phyloP scores from a whole-genome alignment of 2,113 vertebrate species.

The Polyodon spathula region DNA sequence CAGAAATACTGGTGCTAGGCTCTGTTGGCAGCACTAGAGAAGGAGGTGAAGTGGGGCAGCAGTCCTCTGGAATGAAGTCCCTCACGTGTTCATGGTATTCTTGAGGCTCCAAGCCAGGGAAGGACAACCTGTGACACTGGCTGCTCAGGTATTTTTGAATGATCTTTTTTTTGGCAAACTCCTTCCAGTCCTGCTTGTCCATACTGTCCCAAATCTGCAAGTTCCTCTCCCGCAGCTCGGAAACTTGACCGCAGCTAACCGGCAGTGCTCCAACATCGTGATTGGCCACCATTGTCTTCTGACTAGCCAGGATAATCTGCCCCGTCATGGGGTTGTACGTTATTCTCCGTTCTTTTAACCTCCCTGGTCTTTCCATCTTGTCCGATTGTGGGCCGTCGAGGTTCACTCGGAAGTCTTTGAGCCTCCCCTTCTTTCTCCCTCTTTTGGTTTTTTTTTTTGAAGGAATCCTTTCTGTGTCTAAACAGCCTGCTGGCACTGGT shows the following conservation, averaged over 20 bases:
- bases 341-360: slow-evolving; percentile 72
- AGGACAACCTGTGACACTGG: slow-evolving; percentile 68
- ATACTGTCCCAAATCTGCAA: not conserved
- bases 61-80: slow-evolving; percentile 67
- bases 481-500: not conserved
- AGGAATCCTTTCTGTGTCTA: not conserved
- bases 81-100: slow-evolving; percentile 71
- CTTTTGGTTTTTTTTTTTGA: not conserved
- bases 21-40: slow-evolving; percentile 27
- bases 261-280: slow-evolving; percentile 34
- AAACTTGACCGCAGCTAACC: not conserved
- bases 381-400: slow-evolving; percentile 57
- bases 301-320: slow-evolving; percentile 68
- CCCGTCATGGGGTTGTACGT: slow-evolving; percentile 71
- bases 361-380: slow-evolving; percentile 61
- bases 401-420: slow-evolving; percentile 57
- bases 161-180: slow-evolving; percentile 66
- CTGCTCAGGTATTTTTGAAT: slow-evolving; percentile 70
- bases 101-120: slow-evolving; percentile 64
- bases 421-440: slow-evolving; percentile 7
- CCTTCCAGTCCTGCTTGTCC: slow-evolving; percentile 61
- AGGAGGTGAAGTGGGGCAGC: slow-evolving; percentile 50
- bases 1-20: slow-evolving; percentile 58
- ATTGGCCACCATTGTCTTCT: slow-evolving; percentile 55
- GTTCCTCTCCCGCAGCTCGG: slow-evolving; percentile 42